Base-by-base conservation (phyloP, 2,113 vertebrate species). In the Gallinago paraguaiae region DNA sequence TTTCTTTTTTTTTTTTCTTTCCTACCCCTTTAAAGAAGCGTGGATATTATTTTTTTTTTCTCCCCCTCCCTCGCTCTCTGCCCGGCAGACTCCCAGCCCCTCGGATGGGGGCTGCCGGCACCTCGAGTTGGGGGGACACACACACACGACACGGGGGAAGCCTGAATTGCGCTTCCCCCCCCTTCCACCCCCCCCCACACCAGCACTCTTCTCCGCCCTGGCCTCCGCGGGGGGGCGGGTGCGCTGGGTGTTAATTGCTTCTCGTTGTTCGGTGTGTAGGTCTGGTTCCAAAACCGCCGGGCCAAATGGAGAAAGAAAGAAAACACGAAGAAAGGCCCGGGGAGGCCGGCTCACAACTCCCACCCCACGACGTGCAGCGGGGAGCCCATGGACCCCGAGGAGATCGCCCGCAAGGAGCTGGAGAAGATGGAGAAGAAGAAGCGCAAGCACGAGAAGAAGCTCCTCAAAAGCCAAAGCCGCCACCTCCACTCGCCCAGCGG, bases 241-340 rank as follows among this genome's bases (percentile, higher is more conserved):
- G 96, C 81, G 53, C 88, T 94, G 95, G 86, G 61, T 96, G 94
- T 86, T 98, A 97, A 97, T 83, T 93, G 95, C 96, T 97, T 97
- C 90, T 98, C 89, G 86, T 97, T 97, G 60, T 93, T 97, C 97
- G 96, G 91, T 98, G 93, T 98, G 94, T 97, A 99, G 99, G 99
- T 99, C 39, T 99, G 99, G 99, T 99, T 99, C 98, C 99, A 99
- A 98, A 99, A 99, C 92, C 99, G 99, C 90, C 98, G 99, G 95
- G 99, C 99, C 93, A 99, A 99, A 93, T 99, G 99, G 99, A 98
- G 99, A 96, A 99, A 99, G 98, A 99, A 99, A 95, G 99, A 99
- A 70, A 99, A 99, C 97, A 99, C 99, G 27, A 99, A 99, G 98
- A 99, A 99, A 48, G 99, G 99, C 67, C 99, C 99, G 1, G 99